Evolutionary conservation across 2,888 invertebrate species (phyloP).

Genomic region (Dichetophora obliterata): DNA sequence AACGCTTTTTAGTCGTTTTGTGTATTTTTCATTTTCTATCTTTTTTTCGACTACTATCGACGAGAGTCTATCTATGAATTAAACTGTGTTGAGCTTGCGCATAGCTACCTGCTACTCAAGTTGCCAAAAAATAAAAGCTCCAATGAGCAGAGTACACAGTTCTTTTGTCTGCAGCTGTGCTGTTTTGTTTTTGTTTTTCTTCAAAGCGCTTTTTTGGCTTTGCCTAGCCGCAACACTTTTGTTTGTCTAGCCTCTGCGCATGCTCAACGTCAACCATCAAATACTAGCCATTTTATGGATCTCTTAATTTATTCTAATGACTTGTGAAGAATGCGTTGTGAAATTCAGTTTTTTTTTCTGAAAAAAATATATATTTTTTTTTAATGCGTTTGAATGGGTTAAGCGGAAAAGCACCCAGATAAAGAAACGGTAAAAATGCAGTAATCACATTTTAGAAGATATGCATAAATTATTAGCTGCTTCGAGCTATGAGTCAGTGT

Average conservation of each 20-base stretch:
- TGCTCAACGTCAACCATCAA: neutral
- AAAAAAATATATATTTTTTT: too few species aligned
- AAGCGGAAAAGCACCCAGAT: too few species aligned
- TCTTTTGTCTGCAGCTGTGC: too few species aligned
- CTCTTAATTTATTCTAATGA: constrained; percentile 16
- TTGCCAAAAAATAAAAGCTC: neutral
- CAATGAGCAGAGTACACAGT: neutral
- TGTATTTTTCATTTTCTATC: neutral
- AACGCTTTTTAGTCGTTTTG: neutral
- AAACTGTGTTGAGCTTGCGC: neutral
- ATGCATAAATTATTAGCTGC: too few species aligned
- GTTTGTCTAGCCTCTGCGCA: neutral
- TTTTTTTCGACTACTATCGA: neutral
- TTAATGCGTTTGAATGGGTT: too few species aligned
- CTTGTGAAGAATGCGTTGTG: neutral
- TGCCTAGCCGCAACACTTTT: neutral
- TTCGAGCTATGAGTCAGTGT: too few species aligned
- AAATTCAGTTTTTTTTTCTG: neutral
- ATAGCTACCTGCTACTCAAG: neutral
- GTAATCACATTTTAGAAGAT: too few species aligned
- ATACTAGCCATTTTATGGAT: neutral
- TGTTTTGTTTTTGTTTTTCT: too few species aligned
- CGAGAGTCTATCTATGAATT: neutral
- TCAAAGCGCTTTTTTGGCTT: neutral
- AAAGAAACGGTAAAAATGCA: too few species aligned